phyloP scores from a whole-genome alignment of 1,140 invertebrate genomes.

The Elymnias hypermnestra region DNA sequence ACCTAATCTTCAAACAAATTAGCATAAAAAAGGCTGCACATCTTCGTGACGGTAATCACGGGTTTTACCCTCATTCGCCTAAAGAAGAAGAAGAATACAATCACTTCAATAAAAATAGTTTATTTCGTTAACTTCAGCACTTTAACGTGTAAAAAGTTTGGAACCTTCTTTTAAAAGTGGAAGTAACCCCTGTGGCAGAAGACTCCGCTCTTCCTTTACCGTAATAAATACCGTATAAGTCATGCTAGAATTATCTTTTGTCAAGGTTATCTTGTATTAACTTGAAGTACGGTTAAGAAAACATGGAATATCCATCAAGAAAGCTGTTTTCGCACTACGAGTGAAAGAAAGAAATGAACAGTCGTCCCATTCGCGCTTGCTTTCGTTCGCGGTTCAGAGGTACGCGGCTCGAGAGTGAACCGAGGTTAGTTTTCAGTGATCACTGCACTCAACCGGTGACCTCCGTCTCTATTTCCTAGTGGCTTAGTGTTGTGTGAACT shows the following conservation, averaged over 20 bases:
- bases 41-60: too few species aligned
- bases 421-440: constrained; percentile 62
- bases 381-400: constrained; percentile 54
- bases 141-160: too few species aligned
- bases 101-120: too few species aligned
- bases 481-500: constrained; percentile 55
- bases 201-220: too few species aligned
- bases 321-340: constrained; percentile 49
- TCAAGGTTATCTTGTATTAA: not conserved
- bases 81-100: too few species aligned
- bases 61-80: too few species aligned
- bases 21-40: too few species aligned
- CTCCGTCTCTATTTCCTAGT: constrained; percentile 52
- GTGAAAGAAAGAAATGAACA: constrained; percentile 64
- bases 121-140: too few species aligned
- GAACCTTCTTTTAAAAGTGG: too few species aligned
- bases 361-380: constrained; percentile 60
- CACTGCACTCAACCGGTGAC: constrained; percentile 56
- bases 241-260: constrained; percentile 1
- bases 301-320: constrained; percentile 37
- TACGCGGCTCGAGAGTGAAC: constrained; percentile 37
- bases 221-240: too few species aligned
- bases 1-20: too few species aligned
- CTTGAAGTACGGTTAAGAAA: constrained; percentile 18
- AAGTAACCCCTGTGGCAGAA: too few species aligned